Evolutionary conservation across 2,113 vertebrate species (phyloP).

Genomic region (Mobula hypostoma): DNA sequence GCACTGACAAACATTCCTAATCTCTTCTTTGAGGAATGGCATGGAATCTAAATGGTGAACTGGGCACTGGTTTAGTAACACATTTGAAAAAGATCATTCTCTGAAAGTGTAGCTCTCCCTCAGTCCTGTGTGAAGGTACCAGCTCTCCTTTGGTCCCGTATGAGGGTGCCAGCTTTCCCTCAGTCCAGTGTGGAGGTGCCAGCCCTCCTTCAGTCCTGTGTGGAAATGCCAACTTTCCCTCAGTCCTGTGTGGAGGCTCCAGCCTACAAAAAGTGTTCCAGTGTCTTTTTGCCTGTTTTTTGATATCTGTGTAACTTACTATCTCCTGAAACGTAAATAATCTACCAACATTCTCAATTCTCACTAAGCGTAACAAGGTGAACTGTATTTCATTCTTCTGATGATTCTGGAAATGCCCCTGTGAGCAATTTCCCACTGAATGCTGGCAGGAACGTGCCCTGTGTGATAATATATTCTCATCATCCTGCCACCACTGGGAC

Average conservation of each 20-base stretch:
- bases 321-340: neutral
- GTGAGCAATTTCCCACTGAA: neutral
- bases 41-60: neutral
- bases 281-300: neutral
- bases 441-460: neutral
- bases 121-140: neutral
- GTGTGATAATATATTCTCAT: neutral
- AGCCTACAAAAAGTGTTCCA: neutral
- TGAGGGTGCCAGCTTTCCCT: too few relatives aligned
- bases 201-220: neutral
- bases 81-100: neutral
- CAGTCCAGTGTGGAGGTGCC: too few relatives aligned
- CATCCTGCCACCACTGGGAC: neutral
- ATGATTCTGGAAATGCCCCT: neutral
- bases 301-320: neutral
- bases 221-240: too few relatives aligned
- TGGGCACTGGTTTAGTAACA: neutral
- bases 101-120: neutral
- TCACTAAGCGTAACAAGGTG: neutral
- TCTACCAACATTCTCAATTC: neutral
- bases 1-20: neutral
- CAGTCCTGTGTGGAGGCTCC: neutral
- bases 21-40: neutral
- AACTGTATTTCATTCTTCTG: neutral
- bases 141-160: too few relatives aligned